These are phyloP conservation scores for Pelobates fuscus DNA, from an alignment of 2,113 vertebrate species.

Conservation along the genomic window DNA sequence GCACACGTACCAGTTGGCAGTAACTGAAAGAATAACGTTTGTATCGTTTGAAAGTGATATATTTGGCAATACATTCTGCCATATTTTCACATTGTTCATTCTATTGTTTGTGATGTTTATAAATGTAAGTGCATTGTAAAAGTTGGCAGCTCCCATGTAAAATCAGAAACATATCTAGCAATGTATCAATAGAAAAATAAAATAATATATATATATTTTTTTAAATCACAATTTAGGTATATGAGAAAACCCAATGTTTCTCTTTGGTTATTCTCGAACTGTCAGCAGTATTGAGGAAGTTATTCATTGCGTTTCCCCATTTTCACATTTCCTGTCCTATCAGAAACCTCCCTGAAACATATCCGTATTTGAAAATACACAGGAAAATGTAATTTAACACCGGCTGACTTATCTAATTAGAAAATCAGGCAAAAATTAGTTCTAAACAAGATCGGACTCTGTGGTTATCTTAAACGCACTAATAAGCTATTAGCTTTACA, in stretches of 20 bases:
- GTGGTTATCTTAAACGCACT: neutral
- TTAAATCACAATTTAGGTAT: neutral
- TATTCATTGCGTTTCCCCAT: slow-evolving; percentile 53
- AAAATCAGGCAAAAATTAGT: neutral
- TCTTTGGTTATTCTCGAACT: neutral
- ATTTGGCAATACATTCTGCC: no score
- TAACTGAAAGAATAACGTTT: no score
- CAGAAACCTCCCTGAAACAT: neutral
- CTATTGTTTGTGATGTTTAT: no score
- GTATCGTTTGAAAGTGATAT: no score
- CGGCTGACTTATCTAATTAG: neutral
- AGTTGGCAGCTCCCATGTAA: no score
- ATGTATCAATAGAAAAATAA: no score
- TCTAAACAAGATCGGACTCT: neutral
- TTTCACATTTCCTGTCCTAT: slow-evolving; percentile 63
- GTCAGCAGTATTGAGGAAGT: slow-evolving; percentile 4
- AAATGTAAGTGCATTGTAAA: no score
- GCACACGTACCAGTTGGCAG: no score
- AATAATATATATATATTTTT: no score
- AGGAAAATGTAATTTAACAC: slow-evolving; percentile 12
- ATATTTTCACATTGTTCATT: no score
- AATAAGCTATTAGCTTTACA: neutral
- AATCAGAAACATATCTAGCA: no score
- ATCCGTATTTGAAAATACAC: neutral
- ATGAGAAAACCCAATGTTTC: neutral